Evolutionary conservation across 2,113 vertebrate species (phyloP), one percentile per base, ranked within the genome.

Genomic region (Ondatra zibethicus): DNA sequence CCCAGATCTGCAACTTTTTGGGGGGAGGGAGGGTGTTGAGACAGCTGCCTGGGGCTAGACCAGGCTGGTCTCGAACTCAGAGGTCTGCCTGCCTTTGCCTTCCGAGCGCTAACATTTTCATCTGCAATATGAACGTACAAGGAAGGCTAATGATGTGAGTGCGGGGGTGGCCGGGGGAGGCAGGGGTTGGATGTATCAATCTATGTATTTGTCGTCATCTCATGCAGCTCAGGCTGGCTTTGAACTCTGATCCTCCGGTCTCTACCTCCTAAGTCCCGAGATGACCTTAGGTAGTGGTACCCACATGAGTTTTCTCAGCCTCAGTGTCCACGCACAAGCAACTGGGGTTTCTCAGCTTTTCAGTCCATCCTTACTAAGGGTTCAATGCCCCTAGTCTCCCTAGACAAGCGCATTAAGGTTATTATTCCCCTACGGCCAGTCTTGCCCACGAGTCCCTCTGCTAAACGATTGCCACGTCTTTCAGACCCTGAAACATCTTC

Each of bases 251-350:
- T 47, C 84, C 6, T 47, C 55, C 55, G 6, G 55, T 58, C 17
- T 58, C 17, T 58, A 21, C 17, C 17, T 58, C 17, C 7, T 31
- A 85, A 19, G 9, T 36, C 21, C 75, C 27, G 31, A 45, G 3
- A 68, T 33, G 52, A 16, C 17, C 13, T 81, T 31, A 63, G 6
- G 27, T 72, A 82, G 52, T 86, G 2, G 11, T 11, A 70, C 10
- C 1, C 1, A 47, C 9, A 81, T 65, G 92, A 27, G 1, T 31
- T 61, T 50, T 68, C 61, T 89, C 88, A 55, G 5, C 23, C 78
- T 89, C 75, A 76, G 39, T 95, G 97, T 81, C 92, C 94, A 87
- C 50, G n/a, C 91, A 93, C 47, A 95, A 96, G 84, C 36, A 65
- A 92, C 84, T 66, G 85, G 33, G 0, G 50, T 58, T 95, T 93